Evolutionary conservation across 2,797 vertebrate genomes (phyloP), one percentile per base, ranked within the genome.

Genomic region (Choloepus didactylus): DNA sequence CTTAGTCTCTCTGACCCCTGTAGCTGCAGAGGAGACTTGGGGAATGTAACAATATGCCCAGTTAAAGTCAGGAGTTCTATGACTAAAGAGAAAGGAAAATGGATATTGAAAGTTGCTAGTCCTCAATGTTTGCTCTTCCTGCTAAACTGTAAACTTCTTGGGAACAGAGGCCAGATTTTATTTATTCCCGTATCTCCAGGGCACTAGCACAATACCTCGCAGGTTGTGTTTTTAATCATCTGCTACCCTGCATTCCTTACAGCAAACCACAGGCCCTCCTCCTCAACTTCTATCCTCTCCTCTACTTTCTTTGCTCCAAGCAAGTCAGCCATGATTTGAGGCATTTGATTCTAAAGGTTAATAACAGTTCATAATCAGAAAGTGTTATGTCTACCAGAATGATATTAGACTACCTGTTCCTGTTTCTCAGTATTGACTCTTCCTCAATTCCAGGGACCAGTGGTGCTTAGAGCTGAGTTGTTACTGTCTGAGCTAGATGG

Each of bases 331-430:
- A 38, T 51, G 41, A 89, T 76, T 70, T 16, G 46, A 38, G 60
- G 9, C 25, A 27, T 29, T 66, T 69, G 79, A 10, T 87, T 92
- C 60, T 76, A 51, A 49, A 76, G 16, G 8, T 31, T 76, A 76
- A 19, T 23, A 51, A 49, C 18, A 15, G 27, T 84, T 94, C 85
- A 35, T 77, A 35, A 88, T 75, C 81, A 92, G 54, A 84, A 81
- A 46, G 49, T 49, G 10, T 35, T 82, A 38, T 67, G 89, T 88
- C 79, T 75, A 66, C 60, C 44, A 5, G n/a, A 73, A 62, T 69
- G 31, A 60, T 67, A 46, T 64, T 18, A 49, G 41, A 44, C 44
- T 79, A 7, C 49, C 67, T 41, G 12, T 76, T 54, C 84, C n/a
- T n/a, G 59, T 54, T 62, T 91, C 88, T 84, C 69, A 18, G 0